Evolutionary conservation across 2,113 vertebrate genomes (phyloP).

Genomic region (Sporophila hypoxantha): DNA sequence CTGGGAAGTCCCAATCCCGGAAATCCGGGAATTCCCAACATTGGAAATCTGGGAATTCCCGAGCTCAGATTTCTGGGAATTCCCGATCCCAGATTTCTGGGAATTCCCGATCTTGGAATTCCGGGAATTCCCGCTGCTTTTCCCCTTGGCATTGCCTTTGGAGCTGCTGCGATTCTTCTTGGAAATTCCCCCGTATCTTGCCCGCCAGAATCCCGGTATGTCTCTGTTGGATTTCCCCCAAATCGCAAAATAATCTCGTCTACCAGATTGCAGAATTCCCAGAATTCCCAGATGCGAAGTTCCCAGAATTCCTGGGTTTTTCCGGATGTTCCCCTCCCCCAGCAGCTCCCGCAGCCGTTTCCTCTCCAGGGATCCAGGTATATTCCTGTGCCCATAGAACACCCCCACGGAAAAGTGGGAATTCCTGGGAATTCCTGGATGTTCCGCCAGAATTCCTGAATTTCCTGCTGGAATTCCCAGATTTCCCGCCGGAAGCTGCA

Average conservation of each 20-base stretch:
- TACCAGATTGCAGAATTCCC: too few relatives aligned
- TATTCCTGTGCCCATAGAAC: background rate
- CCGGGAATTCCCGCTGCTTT: background rate
- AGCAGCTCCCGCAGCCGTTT: background rate
- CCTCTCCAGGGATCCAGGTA: background rate
- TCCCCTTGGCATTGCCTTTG: background rate
- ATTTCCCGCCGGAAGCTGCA: background rate
- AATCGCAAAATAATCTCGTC: too few relatives aligned
- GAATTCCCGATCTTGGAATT: background rate
- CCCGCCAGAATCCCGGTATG: background rate
- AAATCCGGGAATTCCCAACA: too few relatives aligned
- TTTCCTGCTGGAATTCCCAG: too few relatives aligned
- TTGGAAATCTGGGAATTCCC: too few relatives aligned
- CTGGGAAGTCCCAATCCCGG: too few relatives aligned
- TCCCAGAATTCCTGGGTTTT: background rate
- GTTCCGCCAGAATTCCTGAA: too few relatives aligned
- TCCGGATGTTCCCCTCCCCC: fast-evolving
- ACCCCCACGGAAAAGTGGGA: background rate
- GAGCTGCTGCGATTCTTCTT: background rate
- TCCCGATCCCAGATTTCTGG: background rate
- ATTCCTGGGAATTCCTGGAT: background rate
- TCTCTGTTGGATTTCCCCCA: background rate
- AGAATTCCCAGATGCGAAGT: too few relatives aligned
- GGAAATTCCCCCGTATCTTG: background rate
- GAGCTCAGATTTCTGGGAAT: background rate